Evolutionary conservation across 2,113 vertebrate genomes (phyloP).

Genomic region (Nothobranchius kuhntae): DNA sequence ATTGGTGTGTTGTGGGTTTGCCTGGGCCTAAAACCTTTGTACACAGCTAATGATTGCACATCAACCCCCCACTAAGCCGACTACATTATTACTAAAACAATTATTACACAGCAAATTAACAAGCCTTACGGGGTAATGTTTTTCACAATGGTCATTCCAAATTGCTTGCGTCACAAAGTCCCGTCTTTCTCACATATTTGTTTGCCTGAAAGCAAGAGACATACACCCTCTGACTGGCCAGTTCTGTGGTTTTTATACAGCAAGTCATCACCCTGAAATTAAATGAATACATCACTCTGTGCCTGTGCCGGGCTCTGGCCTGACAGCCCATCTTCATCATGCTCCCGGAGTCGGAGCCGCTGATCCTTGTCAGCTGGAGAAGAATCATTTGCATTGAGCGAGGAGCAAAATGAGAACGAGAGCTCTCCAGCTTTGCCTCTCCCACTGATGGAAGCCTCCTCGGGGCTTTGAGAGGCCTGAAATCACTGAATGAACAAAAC

Average conservation of each 20-base stretch:
- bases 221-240: neutral
- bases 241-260: slow-evolving; percentile 6
- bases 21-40: slow-evolving; percentile 23
- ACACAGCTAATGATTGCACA: slow-evolving; percentile 34
- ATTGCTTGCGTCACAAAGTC: slow-evolving; percentile 20
- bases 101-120: slow-evolving; percentile 58
- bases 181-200: neutral
- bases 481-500: slow-evolving; percentile 44
- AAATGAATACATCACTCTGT: slow-evolving; percentile 62
- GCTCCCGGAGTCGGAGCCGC: slow-evolving; percentile 29
- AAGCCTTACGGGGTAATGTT: slow-evolving; percentile 32
- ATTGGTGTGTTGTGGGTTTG: neutral
- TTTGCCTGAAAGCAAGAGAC: neutral
- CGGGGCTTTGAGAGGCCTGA: slow-evolving; percentile 33
- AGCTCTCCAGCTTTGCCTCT: slow-evolving; percentile 41
- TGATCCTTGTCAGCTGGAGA: slow-evolving; percentile 49
- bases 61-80: slow-evolving; percentile 38
- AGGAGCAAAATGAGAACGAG: slow-evolving; percentile 41
- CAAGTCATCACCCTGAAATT: slow-evolving; percentile 52
- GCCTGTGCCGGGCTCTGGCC: slow-evolving; percentile 14
- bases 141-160: slow-evolving; percentile 27
- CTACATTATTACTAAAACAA: slow-evolving; percentile 52
- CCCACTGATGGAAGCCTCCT: slow-evolving; percentile 48
- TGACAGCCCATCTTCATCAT: slow-evolving; percentile 60
- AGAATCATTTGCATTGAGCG: slow-evolving; percentile 58